phyloP scores from a whole-genome alignment of 2,113 vertebrate species.

The Tautogolabrus adspersus region DNA sequence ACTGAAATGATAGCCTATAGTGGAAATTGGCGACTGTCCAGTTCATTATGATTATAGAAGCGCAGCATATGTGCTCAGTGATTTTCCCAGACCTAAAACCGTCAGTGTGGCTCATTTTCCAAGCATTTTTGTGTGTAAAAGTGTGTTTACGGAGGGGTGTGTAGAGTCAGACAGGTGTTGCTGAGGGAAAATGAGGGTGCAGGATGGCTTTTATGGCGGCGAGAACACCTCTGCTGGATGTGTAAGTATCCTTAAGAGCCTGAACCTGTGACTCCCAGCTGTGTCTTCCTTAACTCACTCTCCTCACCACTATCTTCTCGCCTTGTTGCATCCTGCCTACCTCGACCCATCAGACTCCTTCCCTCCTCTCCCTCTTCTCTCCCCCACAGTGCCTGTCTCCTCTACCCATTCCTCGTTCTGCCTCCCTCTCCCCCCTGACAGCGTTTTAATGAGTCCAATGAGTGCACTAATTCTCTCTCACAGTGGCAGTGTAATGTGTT shows the following conservation, averaged over 20 bases:
- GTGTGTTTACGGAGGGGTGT: not conserved
- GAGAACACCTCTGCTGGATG: constrained; percentile 58
- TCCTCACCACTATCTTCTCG: constrained; percentile 23
- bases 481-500: constrained; percentile 71
- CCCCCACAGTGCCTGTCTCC: constrained; percentile 22
- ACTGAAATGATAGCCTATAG: constrained; percentile 76
- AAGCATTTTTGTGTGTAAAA: constrained; percentile 41
- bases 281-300: constrained; percentile 31
- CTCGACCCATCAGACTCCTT: constrained; percentile 22
- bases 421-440: constrained; percentile 55
- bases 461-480: constrained; percentile 78
- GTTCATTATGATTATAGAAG: constrained; percentile 72
- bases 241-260: constrained; percentile 64
- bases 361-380: not conserved
- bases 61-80: constrained; percentile 72
- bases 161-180: constrained; percentile 60
- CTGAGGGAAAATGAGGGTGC: constrained; percentile 43
- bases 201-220: constrained; percentile 40
- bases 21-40: constrained; percentile 74
- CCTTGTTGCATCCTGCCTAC: constrained; percentile 45
- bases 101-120: constrained; percentile 55
- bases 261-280: constrained; percentile 30
- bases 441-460: constrained; percentile 75
- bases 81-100: constrained; percentile 58
- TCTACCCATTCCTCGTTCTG: constrained; percentile 35